Evolutionary conservation across 2,113 vertebrate species (phyloP).

Genomic region (Coturnix japonica): DNA sequence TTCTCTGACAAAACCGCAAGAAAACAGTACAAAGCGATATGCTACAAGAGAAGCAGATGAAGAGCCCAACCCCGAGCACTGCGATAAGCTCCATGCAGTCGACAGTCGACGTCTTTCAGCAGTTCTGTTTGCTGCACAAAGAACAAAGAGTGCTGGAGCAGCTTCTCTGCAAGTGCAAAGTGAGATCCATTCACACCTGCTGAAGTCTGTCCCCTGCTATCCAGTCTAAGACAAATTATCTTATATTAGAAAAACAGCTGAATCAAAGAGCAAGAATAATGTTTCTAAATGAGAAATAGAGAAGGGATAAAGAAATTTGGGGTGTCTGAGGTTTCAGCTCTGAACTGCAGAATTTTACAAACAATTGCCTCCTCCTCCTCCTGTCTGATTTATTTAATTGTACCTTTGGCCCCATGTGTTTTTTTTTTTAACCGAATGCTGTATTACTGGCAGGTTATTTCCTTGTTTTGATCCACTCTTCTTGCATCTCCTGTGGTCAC

Average conservation of each 20-base stretch:
- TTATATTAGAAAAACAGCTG: neutral
- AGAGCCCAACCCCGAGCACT: neutral
- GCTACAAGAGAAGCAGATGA: constrained; percentile 12
- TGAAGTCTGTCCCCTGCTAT: neutral
- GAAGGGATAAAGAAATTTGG: neutral
- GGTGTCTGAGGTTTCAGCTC: neutral
- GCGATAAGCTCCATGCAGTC: neutral
- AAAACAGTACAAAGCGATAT: neutral
- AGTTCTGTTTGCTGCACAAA: constrained; percentile 12
- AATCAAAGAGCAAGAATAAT: neutral
- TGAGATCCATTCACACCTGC: constrained; percentile 1
- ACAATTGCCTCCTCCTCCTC: neutral
- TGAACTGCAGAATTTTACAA: neutral
- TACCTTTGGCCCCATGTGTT: neutral
- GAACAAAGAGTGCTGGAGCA: constrained; percentile 41
- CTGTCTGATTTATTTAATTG: neutral
- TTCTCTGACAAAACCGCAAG: constrained; percentile 23
- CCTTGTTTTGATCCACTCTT: neutral
- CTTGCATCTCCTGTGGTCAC: neutral
- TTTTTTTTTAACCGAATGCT: neutral
- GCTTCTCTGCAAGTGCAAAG: neutral
- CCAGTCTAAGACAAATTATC: neutral
- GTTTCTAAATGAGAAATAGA: neutral
- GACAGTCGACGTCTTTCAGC: constrained; percentile 37
- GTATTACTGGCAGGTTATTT: neutral